These are phyloP conservation scores for Brachyhypopomus gauderio DNA, from an alignment of 2,113 vertebrate genomes.

Conservation along the genomic window DNA sequence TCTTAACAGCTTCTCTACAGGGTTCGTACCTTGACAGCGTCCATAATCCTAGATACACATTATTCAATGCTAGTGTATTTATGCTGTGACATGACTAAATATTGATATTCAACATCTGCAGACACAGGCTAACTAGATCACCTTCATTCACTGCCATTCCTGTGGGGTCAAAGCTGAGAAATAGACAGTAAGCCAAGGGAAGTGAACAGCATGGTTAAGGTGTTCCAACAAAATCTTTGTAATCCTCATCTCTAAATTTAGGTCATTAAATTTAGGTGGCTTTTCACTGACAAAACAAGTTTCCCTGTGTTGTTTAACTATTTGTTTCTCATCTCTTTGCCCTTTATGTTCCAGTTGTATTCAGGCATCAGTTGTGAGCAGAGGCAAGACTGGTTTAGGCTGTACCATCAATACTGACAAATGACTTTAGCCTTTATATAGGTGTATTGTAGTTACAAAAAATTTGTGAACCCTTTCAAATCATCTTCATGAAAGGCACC, in stretches of 20 bases:
- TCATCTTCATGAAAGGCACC: no score
- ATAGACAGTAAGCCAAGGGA: slow-evolving; percentile 40
- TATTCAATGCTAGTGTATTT: background rate
- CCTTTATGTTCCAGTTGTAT: background rate
- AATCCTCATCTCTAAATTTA: slow-evolving; percentile 61
- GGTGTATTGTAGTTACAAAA: background rate
- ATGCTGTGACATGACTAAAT: background rate
- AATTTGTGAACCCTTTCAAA: no score
- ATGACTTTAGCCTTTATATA: background rate
- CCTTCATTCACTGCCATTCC: slow-evolving; percentile 43
- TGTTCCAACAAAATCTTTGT: slow-evolving; percentile 47
- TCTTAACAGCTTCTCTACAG: no score
- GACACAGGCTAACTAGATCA: slow-evolving; percentile 38
- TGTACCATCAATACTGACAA: background rate
- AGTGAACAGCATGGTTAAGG: slow-evolving; percentile 44
- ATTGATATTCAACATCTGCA: background rate
- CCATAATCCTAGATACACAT: no score
- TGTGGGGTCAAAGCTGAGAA: slow-evolving; percentile 39
- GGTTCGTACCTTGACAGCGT: no score
- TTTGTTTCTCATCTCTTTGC: background rate
- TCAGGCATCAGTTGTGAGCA: background rate
- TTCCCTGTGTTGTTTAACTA: no score
- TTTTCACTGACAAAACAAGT: background rate
- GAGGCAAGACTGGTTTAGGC: background rate
- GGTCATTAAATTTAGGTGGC: background rate